These are phyloP conservation scores for Ceratina australensis DNA, from an alignment of 1,140 invertebrate species.

Conservation along the genomic window DNA sequence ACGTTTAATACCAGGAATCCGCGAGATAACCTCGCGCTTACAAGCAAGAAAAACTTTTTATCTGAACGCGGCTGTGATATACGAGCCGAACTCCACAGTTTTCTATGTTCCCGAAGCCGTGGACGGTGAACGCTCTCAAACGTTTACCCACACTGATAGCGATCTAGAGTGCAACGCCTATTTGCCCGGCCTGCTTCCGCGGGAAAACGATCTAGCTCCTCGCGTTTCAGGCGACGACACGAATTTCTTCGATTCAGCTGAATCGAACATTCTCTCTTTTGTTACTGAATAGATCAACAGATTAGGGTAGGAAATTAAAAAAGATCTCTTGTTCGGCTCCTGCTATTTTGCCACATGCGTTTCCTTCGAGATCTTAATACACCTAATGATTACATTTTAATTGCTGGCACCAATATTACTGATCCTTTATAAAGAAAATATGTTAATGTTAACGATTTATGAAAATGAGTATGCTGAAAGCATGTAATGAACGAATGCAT, in stretches of 20 bases:
- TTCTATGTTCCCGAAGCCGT: slow-evolving; percentile 52
- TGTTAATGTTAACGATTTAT: no score
- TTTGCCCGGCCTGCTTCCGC: slow-evolving; percentile 50
- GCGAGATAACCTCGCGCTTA: slow-evolving; percentile 61
- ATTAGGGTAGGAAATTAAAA: no score
- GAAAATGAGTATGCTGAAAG: no score
- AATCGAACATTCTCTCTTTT: no score
- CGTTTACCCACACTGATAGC: slow-evolving; percentile 58
- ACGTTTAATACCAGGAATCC: slow-evolving; percentile 61
- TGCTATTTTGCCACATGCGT: no score
- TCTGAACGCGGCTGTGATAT: slow-evolving; percentile 51
- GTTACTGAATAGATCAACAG: no score
- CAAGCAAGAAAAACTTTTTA: slow-evolving; percentile 59
- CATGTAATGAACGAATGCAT: neutral
- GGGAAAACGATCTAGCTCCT: slow-evolving; percentile 44
- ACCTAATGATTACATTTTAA: no score
- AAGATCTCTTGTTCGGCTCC: no score
- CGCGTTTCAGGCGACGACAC: slow-evolving; percentile 43
- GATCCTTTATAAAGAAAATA: no score
- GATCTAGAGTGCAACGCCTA: slow-evolving; percentile 60
- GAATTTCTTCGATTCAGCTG: slow-evolving; percentile 4
- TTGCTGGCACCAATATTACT: no score
- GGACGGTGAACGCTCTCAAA: slow-evolving; percentile 59
- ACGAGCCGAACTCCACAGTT: slow-evolving; percentile 60
- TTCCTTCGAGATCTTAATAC: no score